A percentile compares a stretch with the other conserved stretches of the same genome.
These are phyloP conservation scores for Eupithecia tripunctaria DNA, from an alignment of 2,888 invertebrate genomes.

Conservation along the genomic window DNA sequence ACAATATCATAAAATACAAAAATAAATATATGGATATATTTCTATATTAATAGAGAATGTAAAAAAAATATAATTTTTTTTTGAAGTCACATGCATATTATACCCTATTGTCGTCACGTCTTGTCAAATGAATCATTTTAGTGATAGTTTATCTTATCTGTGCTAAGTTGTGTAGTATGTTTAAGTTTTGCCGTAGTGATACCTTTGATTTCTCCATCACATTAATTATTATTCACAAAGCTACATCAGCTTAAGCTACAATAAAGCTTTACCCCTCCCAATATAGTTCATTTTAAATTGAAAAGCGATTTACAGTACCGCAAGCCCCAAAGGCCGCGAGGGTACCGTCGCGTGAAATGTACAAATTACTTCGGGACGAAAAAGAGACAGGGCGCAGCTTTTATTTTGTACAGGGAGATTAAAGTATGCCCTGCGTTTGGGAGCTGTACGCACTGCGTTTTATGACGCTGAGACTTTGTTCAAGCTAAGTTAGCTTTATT, in stretches of 20 bases:
- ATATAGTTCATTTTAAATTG: conserved; percentile 21
- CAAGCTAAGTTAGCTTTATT: not conserved
- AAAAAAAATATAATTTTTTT: too few species aligned
- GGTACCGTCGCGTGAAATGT: conserved; percentile 36
- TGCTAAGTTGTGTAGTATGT: too few species aligned
- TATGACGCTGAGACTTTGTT: not conserved
- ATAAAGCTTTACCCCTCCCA: not conserved
- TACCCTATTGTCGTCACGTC: too few species aligned
- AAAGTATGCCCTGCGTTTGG: conserved; percentile 43
- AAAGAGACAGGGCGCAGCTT: conserved; percentile 38
- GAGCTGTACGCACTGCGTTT: conserved; percentile 36
- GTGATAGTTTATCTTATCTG: too few species aligned
- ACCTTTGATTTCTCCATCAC: not conserved
- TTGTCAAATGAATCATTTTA: too few species aligned
- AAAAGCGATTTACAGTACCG: conserved; percentile 7
- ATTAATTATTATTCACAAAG: conserved; percentile 1
- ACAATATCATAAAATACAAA: too few species aligned
- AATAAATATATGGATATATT: too few species aligned
- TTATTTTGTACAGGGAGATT: conserved; percentile 52
- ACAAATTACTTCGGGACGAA: conserved; percentile 39
- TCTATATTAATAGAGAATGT: too few species aligned
- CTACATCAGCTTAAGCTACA: not conserved
- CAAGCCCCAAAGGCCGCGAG: conserved; percentile 18
- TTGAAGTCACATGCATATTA: too few species aligned
- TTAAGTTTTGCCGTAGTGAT: not conserved